Percentiles rank a stretch among this genome's conserved stretches.
phyloP scores from a whole-genome alignment of 2,888 invertebrate genomes.

The Craniophora ligustri region DNA sequence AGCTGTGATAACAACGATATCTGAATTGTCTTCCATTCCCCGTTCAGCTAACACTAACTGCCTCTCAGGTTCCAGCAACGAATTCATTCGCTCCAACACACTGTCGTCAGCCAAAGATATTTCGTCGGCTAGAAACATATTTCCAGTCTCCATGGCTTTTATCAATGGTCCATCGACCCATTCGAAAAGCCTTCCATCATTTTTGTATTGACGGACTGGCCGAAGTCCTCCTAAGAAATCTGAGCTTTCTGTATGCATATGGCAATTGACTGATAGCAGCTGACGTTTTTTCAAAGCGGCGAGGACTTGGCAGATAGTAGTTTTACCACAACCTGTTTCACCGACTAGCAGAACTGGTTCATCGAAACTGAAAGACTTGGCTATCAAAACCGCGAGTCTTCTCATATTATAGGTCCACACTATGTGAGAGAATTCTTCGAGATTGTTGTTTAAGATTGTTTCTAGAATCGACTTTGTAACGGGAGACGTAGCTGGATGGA shows the following conservation, averaged over 20 bases:
- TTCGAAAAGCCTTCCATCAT: constrained; percentile 94
- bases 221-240: constrained; percentile 98
- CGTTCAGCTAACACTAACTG: constrained; percentile 97
- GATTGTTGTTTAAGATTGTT: constrained; percentile 87
- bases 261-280: constrained; percentile 97
- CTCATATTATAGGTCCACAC: constrained; percentile 99
- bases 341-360: constrained; percentile 99
- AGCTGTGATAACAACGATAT: constrained; percentile 89
- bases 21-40: constrained; percentile 90
- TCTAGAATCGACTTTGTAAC: constrained; percentile 93
- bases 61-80: constrained; percentile 97
- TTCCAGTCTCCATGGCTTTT: constrained; percentile 95
- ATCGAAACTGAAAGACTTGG: constrained; percentile 95
- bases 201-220: constrained; percentile 92
- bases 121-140: constrained; percentile 98
- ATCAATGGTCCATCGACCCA: constrained; percentile 99
- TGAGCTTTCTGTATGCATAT: constrained; percentile 99
- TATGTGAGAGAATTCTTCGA: constrained; percentile 91
- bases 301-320: constrained; percentile 97
- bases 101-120: constrained; percentile 99
- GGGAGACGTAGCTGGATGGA: constrained; percentile 91
- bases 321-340: constrained; percentile 99
- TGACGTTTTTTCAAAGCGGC: constrained; percentile 91
- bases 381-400: constrained; percentile 92
- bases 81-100: constrained; percentile 98